Evolutionary conservation across 2,797 vertebrate species (phyloP).

Genomic region (Rallus crepitans): DNA sequence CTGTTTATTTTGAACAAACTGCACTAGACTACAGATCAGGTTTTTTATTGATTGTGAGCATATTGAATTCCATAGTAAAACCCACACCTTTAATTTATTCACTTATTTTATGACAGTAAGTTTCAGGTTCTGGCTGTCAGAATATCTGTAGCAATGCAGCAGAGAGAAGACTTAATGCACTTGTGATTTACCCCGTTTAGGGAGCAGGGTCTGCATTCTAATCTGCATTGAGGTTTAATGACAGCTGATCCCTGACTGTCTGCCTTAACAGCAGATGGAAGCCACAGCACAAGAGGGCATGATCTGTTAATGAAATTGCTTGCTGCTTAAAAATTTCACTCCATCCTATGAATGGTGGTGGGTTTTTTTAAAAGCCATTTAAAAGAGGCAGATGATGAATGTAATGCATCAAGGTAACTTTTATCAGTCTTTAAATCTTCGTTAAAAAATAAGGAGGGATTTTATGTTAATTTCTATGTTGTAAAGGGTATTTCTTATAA

Average conservation of each 20-base stretch:
- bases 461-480: neutral
- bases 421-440: neutral
- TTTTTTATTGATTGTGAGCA: neutral
- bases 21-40: neutral
- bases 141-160: neutral
- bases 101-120: neutral
- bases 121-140: neutral
- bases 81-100: neutral
- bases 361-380: neutral
- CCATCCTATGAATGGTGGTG: accelerated
- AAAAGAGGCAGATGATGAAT: neutral
- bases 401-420: neutral
- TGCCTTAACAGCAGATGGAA: neutral
- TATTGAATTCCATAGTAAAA: neutral
- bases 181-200: neutral
- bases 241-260: neutral
- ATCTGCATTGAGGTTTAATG: neutral
- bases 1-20: neutral
- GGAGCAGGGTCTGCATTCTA: neutral
- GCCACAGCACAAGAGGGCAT: neutral
- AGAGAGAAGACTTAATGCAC: neutral
- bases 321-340: neutral
- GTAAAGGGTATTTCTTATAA: neutral
- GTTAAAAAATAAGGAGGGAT: neutral
- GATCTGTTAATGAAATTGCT: neutral